phyloP scores from a whole-genome alignment of 2,888 invertebrate genomes.

The Hedychridium roseum region DNA sequence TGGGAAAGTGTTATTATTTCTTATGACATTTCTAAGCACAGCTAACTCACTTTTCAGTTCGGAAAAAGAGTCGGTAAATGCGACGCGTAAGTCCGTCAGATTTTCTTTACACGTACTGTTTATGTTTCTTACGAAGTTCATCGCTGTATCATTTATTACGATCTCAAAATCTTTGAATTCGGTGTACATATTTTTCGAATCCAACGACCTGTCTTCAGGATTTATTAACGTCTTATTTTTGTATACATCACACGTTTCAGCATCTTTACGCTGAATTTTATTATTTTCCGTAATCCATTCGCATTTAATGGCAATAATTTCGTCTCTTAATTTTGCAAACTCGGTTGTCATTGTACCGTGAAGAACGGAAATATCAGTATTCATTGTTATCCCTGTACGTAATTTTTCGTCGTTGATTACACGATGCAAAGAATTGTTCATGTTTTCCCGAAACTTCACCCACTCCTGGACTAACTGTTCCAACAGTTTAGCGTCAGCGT shows the following conservation, averaged over 20 bases:
- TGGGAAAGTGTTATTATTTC: background rate
- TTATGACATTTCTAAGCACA: slow-evolving; percentile 12
- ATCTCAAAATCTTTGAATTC: slow-evolving; percentile 38
- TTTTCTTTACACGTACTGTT: slow-evolving; percentile 16
- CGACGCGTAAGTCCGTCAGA: slow-evolving; percentile 26
- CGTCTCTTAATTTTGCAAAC: slow-evolving; percentile 32
- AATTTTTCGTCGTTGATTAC: slow-evolving; percentile 19
- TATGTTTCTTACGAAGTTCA: slow-evolving; percentile 27
- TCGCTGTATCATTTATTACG: slow-evolving; percentile 38
- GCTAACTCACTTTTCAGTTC: slow-evolving; percentile 35
- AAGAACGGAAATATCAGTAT: no score
- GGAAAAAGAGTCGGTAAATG: slow-evolving; percentile 36
- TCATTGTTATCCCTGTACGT: no score
- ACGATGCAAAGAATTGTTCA: slow-evolving; percentile 26
- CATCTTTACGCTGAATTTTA: slow-evolving; percentile 4
- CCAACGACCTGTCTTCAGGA: no score
- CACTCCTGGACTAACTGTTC: slow-evolving; percentile 25
- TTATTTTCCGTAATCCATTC: slow-evolving; percentile 22
- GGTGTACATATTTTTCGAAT: no score
- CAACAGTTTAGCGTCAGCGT: no score
- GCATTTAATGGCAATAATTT: slow-evolving; percentile 25
- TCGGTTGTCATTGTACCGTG: slow-evolving; percentile 23
- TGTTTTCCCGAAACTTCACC: slow-evolving; percentile 23
- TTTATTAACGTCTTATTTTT: background rate
- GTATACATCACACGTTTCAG: background rate